Evolutionary conservation across 2,888 invertebrate genomes (phyloP), one percentile per base, ranked within the genome.

Genomic region (Coenonympha glycerion): DNA sequence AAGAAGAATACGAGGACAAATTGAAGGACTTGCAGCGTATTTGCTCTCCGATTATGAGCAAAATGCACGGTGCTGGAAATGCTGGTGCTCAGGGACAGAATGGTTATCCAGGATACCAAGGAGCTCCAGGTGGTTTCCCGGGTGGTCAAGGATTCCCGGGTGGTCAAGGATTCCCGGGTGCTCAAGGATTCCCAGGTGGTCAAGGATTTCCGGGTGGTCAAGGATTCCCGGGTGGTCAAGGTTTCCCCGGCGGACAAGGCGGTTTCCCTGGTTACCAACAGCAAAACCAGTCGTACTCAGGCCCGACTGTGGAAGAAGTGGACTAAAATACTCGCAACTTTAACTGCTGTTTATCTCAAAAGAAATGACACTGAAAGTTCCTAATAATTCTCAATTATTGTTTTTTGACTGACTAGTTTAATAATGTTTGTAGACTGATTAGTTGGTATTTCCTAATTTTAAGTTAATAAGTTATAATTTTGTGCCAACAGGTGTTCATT

Each of bases 31-130:
- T 92, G 31, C 89, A 90, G 63, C 82, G 81, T 47, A 73, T 79
- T 9, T 91, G 91, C 63, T 86, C 68, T 69, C 92, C 88, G 1
- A 62, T 88, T 36, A 89, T 90, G 89, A 83, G 78, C 56, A 89
- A 89, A 65, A 64, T 89, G 41, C 41, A 41, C 8, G 41, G 41
- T 2, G 41, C 28, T 6, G 28, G 39, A 1, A 6, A 28, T 63
- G 89, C 60, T 44, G 66, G 64, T 15, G 68, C 69, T 41, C 65
- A 52, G 13, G 33, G 42, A 30, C 16, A 47, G 6, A 16, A 16
- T 16, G 16, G 13, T 31, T 6, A 15, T 8, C 24, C 3, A 24
- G 24, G 24, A 16, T 15, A n/a, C 6, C 31, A 15, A 3, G 31
- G 31, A 9, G 31, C 15, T 2, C 16, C 8, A 8, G 31, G 31